Percentiles rank a stretch among this genome's conserved stretches.
phyloP scores from a whole-genome alignment of 2,888 invertebrate species.

The Ichneumoninae sp. region DNA sequence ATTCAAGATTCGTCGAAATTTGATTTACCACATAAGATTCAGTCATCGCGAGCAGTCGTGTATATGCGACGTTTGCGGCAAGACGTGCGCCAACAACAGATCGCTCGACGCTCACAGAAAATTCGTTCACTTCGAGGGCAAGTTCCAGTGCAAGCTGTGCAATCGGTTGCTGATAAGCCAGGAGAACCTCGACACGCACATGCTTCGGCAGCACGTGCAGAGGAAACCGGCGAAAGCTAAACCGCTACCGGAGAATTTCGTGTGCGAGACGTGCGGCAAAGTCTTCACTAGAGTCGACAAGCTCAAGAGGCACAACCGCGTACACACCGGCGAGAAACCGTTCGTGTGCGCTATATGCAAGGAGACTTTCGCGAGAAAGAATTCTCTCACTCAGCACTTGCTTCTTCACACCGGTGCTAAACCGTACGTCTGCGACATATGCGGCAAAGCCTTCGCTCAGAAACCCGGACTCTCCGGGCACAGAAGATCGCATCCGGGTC shows the following conservation, averaged over 20 bases:
- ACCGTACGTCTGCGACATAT: conserved; percentile 82
- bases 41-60: conserved; percentile 64
- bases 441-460: conserved; percentile 82
- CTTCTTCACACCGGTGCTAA: conserved; percentile 81
- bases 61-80: conserved; percentile 78
- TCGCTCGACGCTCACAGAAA: conserved; percentile 80
- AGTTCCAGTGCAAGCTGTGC: conserved; percentile 81
- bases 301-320: conserved; percentile 80
- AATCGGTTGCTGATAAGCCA: conserved; percentile 83
- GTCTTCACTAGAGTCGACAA: conserved; percentile 78
- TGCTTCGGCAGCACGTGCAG: conserved; percentile 78
- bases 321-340: conserved; percentile 81
- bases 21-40: conserved; percentile 68
- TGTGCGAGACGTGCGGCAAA: conserved; percentile 83
- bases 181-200: conserved; percentile 83
- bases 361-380: conserved; percentile 79
- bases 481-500: conserved; percentile 81
- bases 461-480: conserved; percentile 82
- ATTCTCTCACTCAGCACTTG: conserved; percentile 80
- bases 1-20: conserved; percentile 62
- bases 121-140: conserved; percentile 80
- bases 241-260: conserved; percentile 75
- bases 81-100: conserved; percentile 77
- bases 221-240: conserved; percentile 2
- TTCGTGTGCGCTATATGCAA: conserved; percentile 79